Percentiles rank a stretch among this genome's conserved stretches.
These are phyloP conservation scores for Poeciliopsis occidentalis DNA, from an alignment of 2,113 vertebrate species.

Conservation along the genomic window DNA sequence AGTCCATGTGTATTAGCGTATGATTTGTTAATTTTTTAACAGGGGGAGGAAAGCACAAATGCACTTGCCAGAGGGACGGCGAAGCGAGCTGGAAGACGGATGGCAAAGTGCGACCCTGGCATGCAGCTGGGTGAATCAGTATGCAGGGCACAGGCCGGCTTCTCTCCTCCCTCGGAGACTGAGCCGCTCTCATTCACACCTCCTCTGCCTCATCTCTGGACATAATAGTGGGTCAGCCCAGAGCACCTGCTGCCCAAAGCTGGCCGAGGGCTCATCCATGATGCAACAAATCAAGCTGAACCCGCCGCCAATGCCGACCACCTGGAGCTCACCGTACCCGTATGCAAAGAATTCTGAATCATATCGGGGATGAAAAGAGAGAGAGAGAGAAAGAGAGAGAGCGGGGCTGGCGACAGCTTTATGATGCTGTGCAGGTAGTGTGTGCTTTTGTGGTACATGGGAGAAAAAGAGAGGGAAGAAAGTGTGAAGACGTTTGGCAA, in stretches of 20 bases:
- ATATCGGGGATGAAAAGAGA: background rate
- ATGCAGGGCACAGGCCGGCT: constrained; percentile 33
- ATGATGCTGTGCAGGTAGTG: constrained; percentile 6
- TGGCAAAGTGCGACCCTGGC: constrained; percentile 19
- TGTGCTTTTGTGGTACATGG: background rate
- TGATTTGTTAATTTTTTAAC: too few species aligned
- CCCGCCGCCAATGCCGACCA: constrained; percentile 7
- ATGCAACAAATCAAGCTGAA: constrained; percentile 31
- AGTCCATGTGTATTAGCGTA: too few species aligned
- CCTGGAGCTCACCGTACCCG: background rate
- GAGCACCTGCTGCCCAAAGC: constrained; percentile 62
- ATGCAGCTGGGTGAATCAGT: constrained; percentile 33
- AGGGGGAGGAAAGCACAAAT: constrained; percentile 21
- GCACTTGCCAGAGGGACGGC: constrained; percentile 20
- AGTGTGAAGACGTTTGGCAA: background rate
- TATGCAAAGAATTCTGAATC: background rate
- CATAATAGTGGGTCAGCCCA: constrained; percentile 53
- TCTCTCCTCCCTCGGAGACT: constrained; percentile 8
- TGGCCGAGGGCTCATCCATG: constrained; percentile 20
- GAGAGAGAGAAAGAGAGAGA: background rate
- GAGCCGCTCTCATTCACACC: constrained; percentile 4
- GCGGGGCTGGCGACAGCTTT: background rate
- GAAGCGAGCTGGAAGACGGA: constrained; percentile 26
- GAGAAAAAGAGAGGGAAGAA: background rate
- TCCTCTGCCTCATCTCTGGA: constrained; percentile 48